Percentiles rank a stretch among this genome's conserved stretches.
Conservation (phyloP, 2,888 invertebrate species). For the Congeria kusceri region DNA sequence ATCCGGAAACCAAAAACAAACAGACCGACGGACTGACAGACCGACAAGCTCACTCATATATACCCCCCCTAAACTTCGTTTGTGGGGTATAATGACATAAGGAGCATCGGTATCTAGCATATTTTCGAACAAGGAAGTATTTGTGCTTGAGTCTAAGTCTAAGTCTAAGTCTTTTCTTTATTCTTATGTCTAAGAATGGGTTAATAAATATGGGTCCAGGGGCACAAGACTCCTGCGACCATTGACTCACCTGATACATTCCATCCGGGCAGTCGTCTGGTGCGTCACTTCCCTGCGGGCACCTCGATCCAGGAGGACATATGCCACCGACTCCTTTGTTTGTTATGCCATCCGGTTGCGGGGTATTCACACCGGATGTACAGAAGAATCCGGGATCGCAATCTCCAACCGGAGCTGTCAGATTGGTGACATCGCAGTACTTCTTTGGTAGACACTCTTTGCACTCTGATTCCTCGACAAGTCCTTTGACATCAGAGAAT, state of each 20-base stretch:
- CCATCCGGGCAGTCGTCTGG: conserved; percentile 81
- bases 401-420: conserved; percentile 78
- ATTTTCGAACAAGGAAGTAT: no score
- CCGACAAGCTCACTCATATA: no score
- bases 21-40: no score
- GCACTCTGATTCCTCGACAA: conserved; percentile 71
- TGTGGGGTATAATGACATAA: no score
- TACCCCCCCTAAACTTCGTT: no score
- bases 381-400: conserved; percentile 83
- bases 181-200: no score
- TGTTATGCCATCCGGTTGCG: conserved; percentile 78
- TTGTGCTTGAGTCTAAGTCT: no score
- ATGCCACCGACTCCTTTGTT: conserved; percentile 83
- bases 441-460: conserved; percentile 77
- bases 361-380: conserved; percentile 78
- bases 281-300: conserved; percentile 75
- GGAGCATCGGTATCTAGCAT: no score
- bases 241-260: conserved; percentile 78
- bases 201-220: background rate
- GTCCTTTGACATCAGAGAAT: conserved; percentile 80
- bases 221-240: no score
- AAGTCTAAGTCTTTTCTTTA: no score
- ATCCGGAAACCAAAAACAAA: no score
- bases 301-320: conserved; percentile 81
- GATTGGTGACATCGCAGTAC: conserved; percentile 79